Base-by-base conservation (phyloP, 2,888 invertebrate species). In the Leptopilina syphax region DNA sequence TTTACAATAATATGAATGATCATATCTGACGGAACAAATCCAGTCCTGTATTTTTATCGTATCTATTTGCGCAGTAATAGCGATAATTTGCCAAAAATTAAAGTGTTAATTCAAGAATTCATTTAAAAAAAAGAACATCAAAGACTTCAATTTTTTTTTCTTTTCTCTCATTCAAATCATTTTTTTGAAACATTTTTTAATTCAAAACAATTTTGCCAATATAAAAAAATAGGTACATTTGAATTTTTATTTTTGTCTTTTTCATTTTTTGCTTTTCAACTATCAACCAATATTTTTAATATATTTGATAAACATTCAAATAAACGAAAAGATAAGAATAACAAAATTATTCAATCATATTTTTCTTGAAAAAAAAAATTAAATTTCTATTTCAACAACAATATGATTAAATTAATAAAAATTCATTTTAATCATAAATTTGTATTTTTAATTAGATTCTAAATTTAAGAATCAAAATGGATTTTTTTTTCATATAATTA, bases 1-100 rank as follows among this genome's bases (percentile, higher is more conserved):
- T 88, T 88, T 86, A 87, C 89, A 89, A 87, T 82, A 87, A 89
- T 87, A 86, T 84, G 86, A 86, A 85, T 85, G 86, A 86, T 87
- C 86, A 83, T 84, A 86, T 85, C 85, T 84, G 83, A 50, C 73
- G 57, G 57, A 73, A 73, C 57, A 57, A 54, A 24, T 73, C 41
- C 54, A 73, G 73, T 73, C 57, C 54, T 34, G 54, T 54, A 54
- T n/a, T 73, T 54, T 57, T 57, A 34, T 57, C 57, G 34, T 34
- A 27, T 57, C 34, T 73, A 70, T 27, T 24, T 70, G 70, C 70
- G 27, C 54, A 73, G 73, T 57, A 73, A 73, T 73, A 73, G 9
- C 18, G 24, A 18, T 63, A 63, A 63, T 73, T n/a, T 41, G 57
- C 57, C 57, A 57, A 73, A 34, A 73, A 8, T 54, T 54, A 57